Evolutionary conservation across 2,797 vertebrate genomes (phyloP).

Genomic region (Halcyon badia): DNA sequence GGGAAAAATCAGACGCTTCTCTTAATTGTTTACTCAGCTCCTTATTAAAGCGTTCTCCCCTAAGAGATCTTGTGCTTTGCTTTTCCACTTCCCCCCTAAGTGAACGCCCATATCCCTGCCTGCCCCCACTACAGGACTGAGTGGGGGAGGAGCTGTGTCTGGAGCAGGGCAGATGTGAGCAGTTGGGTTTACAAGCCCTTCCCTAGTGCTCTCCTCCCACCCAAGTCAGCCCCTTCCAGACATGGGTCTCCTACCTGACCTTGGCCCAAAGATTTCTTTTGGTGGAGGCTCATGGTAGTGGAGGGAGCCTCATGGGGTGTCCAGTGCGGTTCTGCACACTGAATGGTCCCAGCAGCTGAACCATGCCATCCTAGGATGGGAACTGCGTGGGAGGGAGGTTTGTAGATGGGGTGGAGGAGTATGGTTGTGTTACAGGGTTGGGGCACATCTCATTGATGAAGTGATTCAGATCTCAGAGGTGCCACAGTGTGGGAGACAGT

Average conservation of each 20-base stretch:
- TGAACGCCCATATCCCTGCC: not conserved
- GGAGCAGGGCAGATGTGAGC: not conserved
- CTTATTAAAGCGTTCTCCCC: slow-evolving; percentile 31
- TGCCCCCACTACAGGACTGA: not conserved
- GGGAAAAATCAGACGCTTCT: not conserved
- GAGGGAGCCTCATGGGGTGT: not conserved
- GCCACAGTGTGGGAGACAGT: fast-evolving
- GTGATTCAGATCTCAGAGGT: not conserved
- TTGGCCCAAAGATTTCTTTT: not conserved
- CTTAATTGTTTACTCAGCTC: not conserved
- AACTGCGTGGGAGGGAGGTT: fast-evolving
- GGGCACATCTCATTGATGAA: not conserved
- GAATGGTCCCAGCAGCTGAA: not conserved
- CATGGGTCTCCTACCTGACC: not conserved
- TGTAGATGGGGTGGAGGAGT: not conserved
- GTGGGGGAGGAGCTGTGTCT: not conserved
- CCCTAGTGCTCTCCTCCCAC: not conserved
- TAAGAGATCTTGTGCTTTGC: not conserved
- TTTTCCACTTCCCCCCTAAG: not conserved
- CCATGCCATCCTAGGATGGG: not conserved
- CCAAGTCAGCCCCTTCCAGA: not conserved
- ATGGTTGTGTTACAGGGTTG: not conserved
- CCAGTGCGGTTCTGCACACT: not conserved
- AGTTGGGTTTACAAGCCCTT: not conserved
- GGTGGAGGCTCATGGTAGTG: not conserved